phyloP scores from a whole-genome alignment of 1,140 invertebrate genomes.

The Drosophila lowei region DNA sequence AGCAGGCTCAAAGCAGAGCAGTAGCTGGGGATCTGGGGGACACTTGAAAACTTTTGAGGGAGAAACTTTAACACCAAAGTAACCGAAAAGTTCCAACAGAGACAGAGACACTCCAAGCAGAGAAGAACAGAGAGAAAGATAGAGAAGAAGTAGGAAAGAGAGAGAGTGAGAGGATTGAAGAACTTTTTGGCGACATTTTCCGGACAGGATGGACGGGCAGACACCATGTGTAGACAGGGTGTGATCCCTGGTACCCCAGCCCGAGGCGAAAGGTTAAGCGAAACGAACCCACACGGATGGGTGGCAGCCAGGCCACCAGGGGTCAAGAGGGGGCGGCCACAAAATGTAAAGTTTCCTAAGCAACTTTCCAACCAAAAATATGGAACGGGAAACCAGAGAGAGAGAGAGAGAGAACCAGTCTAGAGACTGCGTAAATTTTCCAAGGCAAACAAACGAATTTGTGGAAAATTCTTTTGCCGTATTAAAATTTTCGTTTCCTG shows the following conservation, averaged over 20 bases:
- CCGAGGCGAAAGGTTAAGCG: conserved; percentile 63
- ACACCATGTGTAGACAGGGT: neutral
- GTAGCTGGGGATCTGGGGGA: conserved; percentile 2
- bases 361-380: conserved; percentile 23
- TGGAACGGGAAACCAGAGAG: neutral
- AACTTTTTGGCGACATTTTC: conserved; percentile 72
- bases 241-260: neutral
- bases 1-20: conserved; percentile 39
- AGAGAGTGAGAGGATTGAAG: too few species aligned
- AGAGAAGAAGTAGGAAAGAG: conserved; percentile 11
- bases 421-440: conserved; percentile 41
- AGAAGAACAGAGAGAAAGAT: conserved; percentile 16
- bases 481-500: conserved; percentile 59
- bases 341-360: conserved; percentile 70
- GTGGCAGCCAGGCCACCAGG: conserved; percentile 41
- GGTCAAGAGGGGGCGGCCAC: conserved; percentile 54
- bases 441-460: conserved; percentile 71
- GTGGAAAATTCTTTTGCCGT: conserved; percentile 61
- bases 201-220: conserved; percentile 23
- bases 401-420: neutral
- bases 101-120: neutral
- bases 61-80: conserved; percentile 58
- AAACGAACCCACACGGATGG: conserved; percentile 65
- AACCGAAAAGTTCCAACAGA: conserved; percentile 61
- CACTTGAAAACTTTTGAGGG: conserved; percentile 51